phyloP scores from a whole-genome alignment of 2,113 vertebrate species.

The Neolamprologus caudopunctatus region DNA sequence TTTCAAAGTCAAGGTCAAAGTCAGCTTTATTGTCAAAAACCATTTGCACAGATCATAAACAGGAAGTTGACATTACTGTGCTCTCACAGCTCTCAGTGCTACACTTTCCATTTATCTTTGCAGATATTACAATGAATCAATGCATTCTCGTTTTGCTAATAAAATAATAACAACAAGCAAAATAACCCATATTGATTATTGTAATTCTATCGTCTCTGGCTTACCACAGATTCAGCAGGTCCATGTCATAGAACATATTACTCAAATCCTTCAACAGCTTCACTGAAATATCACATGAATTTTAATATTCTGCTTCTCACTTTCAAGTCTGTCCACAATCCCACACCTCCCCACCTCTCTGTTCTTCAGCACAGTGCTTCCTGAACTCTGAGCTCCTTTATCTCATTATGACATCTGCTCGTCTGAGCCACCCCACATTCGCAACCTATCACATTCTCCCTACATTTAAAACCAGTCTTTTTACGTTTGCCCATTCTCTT shows the following conservation, averaged over 20 bases:
- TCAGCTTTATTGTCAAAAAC: not conserved
- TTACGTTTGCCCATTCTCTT: not conserved
- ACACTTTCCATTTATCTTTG: not conserved
- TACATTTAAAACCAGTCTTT: not conserved
- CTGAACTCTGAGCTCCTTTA: not conserved
- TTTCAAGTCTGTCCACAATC: not conserved
- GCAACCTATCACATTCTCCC: not conserved
- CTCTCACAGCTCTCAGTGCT: rapidly evolving
- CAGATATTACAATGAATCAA: rapidly evolving
- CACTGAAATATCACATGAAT: not conserved
- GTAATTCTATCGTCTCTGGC: not conserved
- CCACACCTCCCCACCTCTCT: rapidly evolving
- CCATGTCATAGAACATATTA: not conserved
- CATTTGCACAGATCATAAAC: not conserved
- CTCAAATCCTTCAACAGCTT: not conserved
- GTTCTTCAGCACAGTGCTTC: not conserved
- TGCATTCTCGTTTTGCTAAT: not conserved
- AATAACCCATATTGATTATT: not conserved
- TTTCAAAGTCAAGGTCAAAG: not conserved
- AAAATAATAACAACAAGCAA: not conserved
- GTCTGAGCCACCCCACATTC: rapidly evolving
- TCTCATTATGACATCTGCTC: not conserved
- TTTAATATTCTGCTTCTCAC: not conserved
- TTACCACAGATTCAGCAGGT: not conserved
- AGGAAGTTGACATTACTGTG: not conserved